Conservation (phyloP, 1,140 invertebrate species). For the Orussus abietinus region DNA sequence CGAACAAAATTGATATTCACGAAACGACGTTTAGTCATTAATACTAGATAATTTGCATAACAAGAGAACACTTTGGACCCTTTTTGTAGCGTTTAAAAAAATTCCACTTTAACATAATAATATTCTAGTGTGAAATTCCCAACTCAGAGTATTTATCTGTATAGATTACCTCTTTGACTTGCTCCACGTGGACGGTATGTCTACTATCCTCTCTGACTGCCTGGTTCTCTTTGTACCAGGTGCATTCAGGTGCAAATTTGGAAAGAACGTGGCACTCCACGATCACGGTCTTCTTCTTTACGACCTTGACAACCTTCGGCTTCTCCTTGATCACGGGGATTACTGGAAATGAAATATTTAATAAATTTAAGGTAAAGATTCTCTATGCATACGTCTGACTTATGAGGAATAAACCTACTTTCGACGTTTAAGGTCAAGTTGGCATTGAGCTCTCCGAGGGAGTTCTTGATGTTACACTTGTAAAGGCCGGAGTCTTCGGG, state of each 20-base stretch:
- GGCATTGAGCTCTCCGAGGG: conserved; percentile 91
- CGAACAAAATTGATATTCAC: too few species aligned
- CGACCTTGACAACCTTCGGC: conserved; percentile 83
- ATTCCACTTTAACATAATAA: too few species aligned
- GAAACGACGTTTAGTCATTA: too few species aligned
- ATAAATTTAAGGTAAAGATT: conserved; percentile 8
- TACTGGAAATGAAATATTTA: conserved; percentile 59
- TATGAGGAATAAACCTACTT: conserved; percentile 65
- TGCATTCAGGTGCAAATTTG: conserved; percentile 82
- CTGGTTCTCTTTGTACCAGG: conserved; percentile 82
- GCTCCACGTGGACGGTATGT: conserved; percentile 72
- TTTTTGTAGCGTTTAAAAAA: too few species aligned
- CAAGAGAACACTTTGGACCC: too few species aligned
- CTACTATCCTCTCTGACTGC: conserved; percentile 73
- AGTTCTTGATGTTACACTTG: conserved; percentile 97
- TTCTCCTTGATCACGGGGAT: conserved; percentile 91
- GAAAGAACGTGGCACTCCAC: conserved; percentile 87
- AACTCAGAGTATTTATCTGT: too few species aligned
- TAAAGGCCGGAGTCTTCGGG: conserved; percentile 95
- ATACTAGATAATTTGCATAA: too few species aligned
- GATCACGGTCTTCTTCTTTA: conserved; percentile 85
- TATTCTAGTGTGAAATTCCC: too few species aligned
- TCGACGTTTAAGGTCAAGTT: conserved; percentile 97
- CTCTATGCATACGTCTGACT: neutral
- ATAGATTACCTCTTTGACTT: conserved; percentile 74